Evolutionary conservation across 2,888 invertebrate species (phyloP), one percentile per base, ranked within the genome.

Genomic region (Merodon equestris): DNA sequence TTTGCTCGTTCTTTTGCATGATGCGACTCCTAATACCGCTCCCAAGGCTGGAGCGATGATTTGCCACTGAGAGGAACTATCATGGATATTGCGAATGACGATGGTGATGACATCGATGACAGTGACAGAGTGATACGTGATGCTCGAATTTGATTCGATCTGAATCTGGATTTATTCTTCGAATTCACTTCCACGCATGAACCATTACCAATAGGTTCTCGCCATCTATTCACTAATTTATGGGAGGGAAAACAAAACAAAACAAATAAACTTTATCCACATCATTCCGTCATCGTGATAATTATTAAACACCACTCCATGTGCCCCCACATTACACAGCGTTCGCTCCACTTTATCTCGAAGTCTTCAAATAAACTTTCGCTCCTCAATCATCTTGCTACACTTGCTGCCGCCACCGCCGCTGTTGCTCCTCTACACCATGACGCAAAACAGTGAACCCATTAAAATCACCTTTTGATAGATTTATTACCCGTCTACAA

Each of bases 391-490:
- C 79, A 76, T 75, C 63, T 73, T 50, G 64, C 54, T 19, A 51
- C 63, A 79, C 58, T 57, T 50, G 53, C 53, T 53, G 18, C 13
- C 50, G 44, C 44, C 45, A 18, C 13, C 61, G 53, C 15, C 44
- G 45, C 51, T 53, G 38, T 14, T 34, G 60, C 51, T 60, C 42
- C 40, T 27, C 45, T 68, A 67, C 70, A 67, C 53, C 76, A 81
- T 81, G 75, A 72, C 76, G 82, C 57, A 74, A 70, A 81, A 81
- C 75, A 82, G 81, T 70, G 79, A 79, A 82, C 75, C 77, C 81
- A 81, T 82, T 79, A 81, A 82, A 82, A 79, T 86, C 86, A 86
- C 85, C 85, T 85, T 85, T 83, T 86, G 86, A 86, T 87, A 86
- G 86, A 86, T 86, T 86, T 86, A 86, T 86, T 86, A 86, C 87